These are phyloP conservation scores for Saccostrea glomerata DNA, from an alignment of 1,140 invertebrate genomes.

Conservation along the genomic window DNA sequence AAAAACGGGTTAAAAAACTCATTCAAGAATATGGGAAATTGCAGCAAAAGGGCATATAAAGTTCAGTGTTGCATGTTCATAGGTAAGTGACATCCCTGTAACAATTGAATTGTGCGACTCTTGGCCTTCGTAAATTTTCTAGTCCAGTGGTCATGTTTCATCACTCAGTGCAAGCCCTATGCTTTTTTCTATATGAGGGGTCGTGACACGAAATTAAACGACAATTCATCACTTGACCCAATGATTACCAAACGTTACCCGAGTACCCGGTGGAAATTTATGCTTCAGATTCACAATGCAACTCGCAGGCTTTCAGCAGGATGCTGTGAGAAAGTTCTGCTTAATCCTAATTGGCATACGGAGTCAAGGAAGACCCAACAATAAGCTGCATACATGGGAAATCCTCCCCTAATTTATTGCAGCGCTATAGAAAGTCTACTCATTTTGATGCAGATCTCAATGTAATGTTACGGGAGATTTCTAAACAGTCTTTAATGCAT, in stretches of 20 bases:
- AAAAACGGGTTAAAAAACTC: slow-evolving; percentile 41
- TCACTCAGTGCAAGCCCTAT: slow-evolving; percentile 40
- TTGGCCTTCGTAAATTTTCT: slow-evolving; percentile 33
- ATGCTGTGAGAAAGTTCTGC: slow-evolving; percentile 19
- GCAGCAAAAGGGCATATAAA: slow-evolving; percentile 40
- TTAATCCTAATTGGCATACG: slow-evolving; percentile 36
- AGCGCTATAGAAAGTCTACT: neutral
- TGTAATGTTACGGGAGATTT: slow-evolving; percentile 5
- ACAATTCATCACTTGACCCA: slow-evolving; percentile 46
- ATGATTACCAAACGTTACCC: slow-evolving; percentile 42
- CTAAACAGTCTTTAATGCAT: slow-evolving; percentile 16
- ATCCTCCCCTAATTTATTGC: slow-evolving; percentile 26
- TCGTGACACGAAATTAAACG: slow-evolving; percentile 43
- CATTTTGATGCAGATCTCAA: slow-evolving; percentile 15
- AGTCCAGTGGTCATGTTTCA: slow-evolving; percentile 35
- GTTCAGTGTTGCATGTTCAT: slow-evolving; percentile 42
- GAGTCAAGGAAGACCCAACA: neutral
- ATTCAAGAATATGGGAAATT: slow-evolving; percentile 35
- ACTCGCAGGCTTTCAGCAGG: slow-evolving; percentile 31
- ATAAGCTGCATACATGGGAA: slow-evolving; percentile 19
- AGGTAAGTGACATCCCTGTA: slow-evolving; percentile 1
- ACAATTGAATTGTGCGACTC: neutral
- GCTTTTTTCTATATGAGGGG: slow-evolving; percentile 41
- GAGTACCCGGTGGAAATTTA: slow-evolving; percentile 33
- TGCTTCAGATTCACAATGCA: slow-evolving; percentile 25